These are phyloP conservation scores for Synergus japonicus DNA, from an alignment of 2,888 invertebrate species.

Conservation along the genomic window DNA sequence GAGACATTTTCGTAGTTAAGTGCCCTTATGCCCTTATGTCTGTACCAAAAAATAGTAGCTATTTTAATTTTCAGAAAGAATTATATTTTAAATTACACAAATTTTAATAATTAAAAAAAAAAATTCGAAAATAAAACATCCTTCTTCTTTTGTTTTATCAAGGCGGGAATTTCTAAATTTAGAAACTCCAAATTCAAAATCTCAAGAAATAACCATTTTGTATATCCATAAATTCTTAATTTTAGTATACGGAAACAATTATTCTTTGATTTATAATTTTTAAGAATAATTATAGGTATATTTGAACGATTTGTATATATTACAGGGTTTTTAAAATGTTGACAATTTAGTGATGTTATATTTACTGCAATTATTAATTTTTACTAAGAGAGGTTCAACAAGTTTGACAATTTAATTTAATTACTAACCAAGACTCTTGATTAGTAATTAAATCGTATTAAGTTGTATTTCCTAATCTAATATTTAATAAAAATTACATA, in stretches of 20 bases:
- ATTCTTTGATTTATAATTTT: background rate
- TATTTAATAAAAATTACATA: background rate
- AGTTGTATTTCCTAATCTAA: background rate
- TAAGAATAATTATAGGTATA: background rate
- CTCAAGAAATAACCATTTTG: background rate
- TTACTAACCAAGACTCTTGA: background rate
- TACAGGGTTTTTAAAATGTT: background rate
- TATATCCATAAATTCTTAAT: background rate
- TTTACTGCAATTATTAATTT: background rate
- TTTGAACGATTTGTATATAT: background rate
- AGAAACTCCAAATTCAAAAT: background rate
- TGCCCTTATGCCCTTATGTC: too few species aligned
- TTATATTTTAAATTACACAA: background rate
- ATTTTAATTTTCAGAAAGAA: background rate
- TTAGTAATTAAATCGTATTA: too few species aligned
- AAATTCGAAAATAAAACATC: background rate
- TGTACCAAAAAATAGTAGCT: background rate
- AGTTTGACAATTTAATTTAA: background rate
- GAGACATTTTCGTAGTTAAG: background rate
- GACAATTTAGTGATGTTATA: background rate
- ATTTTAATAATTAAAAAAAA: background rate
- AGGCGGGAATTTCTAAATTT: conserved; percentile 7
- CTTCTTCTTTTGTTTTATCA: background rate
- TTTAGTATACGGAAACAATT: background rate
- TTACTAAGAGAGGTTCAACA: background rate